Evolutionary conservation across 2,113 vertebrate species (phyloP).

Genomic region (Xyliphius kryptos): DNA sequence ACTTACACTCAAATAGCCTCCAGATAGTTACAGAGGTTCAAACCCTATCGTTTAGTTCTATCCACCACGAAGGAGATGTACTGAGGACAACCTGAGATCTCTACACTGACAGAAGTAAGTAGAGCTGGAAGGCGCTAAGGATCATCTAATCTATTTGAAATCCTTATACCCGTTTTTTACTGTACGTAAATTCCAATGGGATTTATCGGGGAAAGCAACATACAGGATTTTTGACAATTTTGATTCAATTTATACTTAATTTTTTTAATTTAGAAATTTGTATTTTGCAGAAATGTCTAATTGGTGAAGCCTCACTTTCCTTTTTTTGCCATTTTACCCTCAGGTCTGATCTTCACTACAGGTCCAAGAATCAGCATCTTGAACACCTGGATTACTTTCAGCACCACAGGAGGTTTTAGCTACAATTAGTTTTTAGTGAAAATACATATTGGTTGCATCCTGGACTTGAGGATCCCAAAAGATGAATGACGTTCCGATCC

Average conservation of each 20-base stretch:
- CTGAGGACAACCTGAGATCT: conserved; percentile 10
- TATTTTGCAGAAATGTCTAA: background rate
- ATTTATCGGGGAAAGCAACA: too few relatives aligned
- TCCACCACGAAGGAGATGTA: conserved; percentile 18
- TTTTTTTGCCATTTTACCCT: conserved; percentile 12
- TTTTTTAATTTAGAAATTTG: too few relatives aligned
- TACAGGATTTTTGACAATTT: too few relatives aligned
- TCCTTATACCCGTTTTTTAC: too few relatives aligned
- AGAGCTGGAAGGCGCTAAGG: background rate
- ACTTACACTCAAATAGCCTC: conserved; percentile 18
- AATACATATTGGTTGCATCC: background rate
- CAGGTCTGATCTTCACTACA: too few relatives aligned
- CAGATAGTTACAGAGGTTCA: conserved; percentile 24
- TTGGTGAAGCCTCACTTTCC: too few relatives aligned
- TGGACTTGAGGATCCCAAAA: conserved; percentile 16
- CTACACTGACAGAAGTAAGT: conserved; percentile 31
- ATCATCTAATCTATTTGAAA: too few relatives aligned
- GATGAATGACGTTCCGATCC: conserved; percentile 27
- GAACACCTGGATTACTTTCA: background rate
- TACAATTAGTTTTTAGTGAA: too few relatives aligned
- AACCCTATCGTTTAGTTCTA: conserved; percentile 6
- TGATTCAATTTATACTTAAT: too few relatives aligned
- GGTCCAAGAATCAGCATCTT: too few relatives aligned
- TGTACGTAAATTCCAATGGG: too few relatives aligned
- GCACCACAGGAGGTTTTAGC: background rate